phyloP scores from a whole-genome alignment of 2,113 vertebrate species.

The Nycticebus coucang region DNA sequence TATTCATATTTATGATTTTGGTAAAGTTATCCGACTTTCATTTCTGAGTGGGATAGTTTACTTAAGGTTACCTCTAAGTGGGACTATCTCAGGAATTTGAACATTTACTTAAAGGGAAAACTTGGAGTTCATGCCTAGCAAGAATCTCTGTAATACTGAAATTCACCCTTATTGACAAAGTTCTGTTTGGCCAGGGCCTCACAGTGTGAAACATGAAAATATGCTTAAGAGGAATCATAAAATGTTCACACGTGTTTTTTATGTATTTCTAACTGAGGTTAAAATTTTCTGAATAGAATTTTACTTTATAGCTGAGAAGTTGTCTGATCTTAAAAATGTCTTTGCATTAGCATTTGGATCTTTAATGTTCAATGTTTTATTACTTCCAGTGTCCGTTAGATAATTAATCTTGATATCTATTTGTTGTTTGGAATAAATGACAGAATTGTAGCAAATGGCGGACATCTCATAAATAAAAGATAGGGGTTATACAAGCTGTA shows the following conservation, averaged over 20 bases:
- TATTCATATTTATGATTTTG: constrained; percentile 28
- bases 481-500: constrained; percentile 25
- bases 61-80: constrained; percentile 21
- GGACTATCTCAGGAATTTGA: constrained; percentile 45
- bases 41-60: constrained; percentile 18
- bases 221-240: not conserved
- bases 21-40: constrained; percentile 6
- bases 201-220: constrained; percentile 33
- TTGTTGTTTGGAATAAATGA: constrained; percentile 57
- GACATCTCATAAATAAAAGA: constrained; percentile 61
- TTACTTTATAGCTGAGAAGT: not conserved
- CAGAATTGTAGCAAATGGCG: constrained; percentile 49
- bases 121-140: not conserved
- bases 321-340: constrained; percentile 45
- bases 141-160: constrained; percentile 26
- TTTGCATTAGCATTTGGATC: not conserved
- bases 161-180: not conserved
- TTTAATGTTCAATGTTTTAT: constrained; percentile 66
- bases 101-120: constrained; percentile 20
- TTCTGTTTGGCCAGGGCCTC: not conserved
- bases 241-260: constrained; percentile 14
- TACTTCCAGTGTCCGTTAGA: constrained; percentile 23
- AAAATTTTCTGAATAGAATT: constrained; percentile 22
- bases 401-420: constrained; percentile 70
- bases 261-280: constrained; percentile 34